A percentile compares a stretch with the other conserved stretches of the same genome.
Conservation (phyloP, 1,140 invertebrate species). For the Drosophila miranda region DNA sequence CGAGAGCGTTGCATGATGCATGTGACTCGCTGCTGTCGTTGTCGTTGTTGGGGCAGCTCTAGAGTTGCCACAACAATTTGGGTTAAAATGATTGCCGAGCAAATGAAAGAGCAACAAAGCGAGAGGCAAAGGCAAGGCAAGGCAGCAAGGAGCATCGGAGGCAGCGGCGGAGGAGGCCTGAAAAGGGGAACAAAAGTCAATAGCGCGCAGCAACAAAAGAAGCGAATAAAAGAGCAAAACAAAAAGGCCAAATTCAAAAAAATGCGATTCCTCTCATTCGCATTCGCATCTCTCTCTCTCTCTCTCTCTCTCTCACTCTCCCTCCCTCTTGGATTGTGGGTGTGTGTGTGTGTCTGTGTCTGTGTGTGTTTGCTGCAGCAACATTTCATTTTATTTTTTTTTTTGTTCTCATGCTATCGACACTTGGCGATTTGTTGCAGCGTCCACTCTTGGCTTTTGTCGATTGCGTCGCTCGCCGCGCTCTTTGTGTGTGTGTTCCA, state of each 20-base stretch:
- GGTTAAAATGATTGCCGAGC: conserved; percentile 74
- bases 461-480: conserved; percentile 21
- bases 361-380: conserved; percentile 29
- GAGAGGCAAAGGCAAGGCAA: neutral
- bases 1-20: conserved; percentile 25
- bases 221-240: conserved; percentile 64
- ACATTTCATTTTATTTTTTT: conserved; percentile 53
- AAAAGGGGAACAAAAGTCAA: conserved; percentile 52
- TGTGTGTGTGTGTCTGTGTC: conserved; percentile 15
- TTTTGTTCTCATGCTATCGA: conserved; percentile 52
- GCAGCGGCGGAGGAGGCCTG: conserved; percentile 24
- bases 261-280: conserved; percentile 50
- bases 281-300: conserved; percentile 11
- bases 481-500: conserved; percentile 61
- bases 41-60: conserved; percentile 54
- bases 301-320: neutral
- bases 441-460: conserved; percentile 62
- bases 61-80: conserved; percentile 67
- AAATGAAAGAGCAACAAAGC: conserved; percentile 35
- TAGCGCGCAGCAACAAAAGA: conserved; percentile 61
- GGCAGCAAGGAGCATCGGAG: conserved; percentile 23
- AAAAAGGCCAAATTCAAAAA: conserved; percentile 65
- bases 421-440: conserved; percentile 74
- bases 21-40: conserved; percentile 15
- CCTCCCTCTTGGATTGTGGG: neutral